Conservation (phyloP, 2,888 invertebrate genomes). For the Boloria euphrosyne region DNA sequence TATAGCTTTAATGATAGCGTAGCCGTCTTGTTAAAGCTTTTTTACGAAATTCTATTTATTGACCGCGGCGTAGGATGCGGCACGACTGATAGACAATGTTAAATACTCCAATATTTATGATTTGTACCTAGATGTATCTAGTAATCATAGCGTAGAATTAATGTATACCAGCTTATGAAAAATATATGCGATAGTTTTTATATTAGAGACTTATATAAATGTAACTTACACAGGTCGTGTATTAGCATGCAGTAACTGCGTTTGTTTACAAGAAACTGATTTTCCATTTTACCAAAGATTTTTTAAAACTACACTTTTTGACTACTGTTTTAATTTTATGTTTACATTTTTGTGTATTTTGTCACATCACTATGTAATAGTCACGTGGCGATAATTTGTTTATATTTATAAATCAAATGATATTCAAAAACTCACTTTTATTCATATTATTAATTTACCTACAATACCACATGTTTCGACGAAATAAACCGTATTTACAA, state of each 20-base stretch:
- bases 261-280: conserved; percentile 1
- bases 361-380: conserved; percentile 9
- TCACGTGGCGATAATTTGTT: conserved; percentile 38
- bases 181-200: conserved; percentile 73
- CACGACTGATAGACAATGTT: conserved; percentile 76
- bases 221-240: conserved; percentile 14
- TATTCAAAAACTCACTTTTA: conserved; percentile 32
- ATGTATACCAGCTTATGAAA: conserved; percentile 69
- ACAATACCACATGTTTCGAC: background rate
- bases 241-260: background rate
- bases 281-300: conserved; percentile 18
- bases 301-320: conserved; percentile 3
- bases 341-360: conserved; percentile 18
- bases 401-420: conserved; percentile 39
- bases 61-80: conserved; percentile 74
- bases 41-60: conserved; percentile 80
- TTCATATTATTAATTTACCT: conserved; percentile 13
- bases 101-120: conserved; percentile 76
- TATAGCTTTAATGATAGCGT: conserved; percentile 79
- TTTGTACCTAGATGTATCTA: conserved; percentile 69
- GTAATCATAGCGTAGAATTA: conserved; percentile 54
- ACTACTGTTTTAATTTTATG: background rate
- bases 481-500: background rate
- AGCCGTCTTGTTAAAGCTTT: conserved; percentile 81
- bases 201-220: conserved; percentile 66